Percentiles rank a stretch among this genome's conserved stretches.
phyloP scores from a whole-genome alignment of 2,888 invertebrate genomes.

The Mycogona germanica region DNA sequence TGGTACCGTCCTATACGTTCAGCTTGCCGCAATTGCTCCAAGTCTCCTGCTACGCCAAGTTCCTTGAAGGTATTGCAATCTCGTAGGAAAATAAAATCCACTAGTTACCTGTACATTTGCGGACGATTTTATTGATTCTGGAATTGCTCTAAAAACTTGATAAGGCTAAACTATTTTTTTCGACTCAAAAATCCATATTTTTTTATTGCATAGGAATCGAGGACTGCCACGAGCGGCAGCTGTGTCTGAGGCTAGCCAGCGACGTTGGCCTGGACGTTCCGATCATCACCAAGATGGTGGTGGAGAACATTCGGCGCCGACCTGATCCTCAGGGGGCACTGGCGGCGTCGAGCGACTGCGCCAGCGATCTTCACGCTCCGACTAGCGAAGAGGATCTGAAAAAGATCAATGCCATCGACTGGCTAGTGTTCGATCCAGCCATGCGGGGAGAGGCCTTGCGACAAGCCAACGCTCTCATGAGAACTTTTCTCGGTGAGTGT shows the following conservation, averaged over 20 bases:
- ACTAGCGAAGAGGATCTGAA: constrained; percentile 44
- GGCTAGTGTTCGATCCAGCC: constrained; percentile 64
- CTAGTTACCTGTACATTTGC: too few relatives aligned
- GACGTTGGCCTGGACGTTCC: constrained; percentile 66
- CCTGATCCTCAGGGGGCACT: not conserved
- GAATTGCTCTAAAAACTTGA: too few relatives aligned
- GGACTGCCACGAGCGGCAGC: constrained; percentile 31
- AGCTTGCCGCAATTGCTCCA: constrained; percentile 55
- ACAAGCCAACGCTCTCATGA: constrained; percentile 79
- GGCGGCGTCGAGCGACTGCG: not conserved
- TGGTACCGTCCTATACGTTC: constrained; percentile 76
- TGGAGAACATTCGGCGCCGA: constrained; percentile 50
- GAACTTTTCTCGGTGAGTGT: constrained; percentile 53
- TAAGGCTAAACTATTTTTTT: not conserved
- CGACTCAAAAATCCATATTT: too few relatives aligned
- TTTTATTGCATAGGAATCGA: constrained; percentile 31
- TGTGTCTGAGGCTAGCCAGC: constrained; percentile 29
- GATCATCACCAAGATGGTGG: constrained; percentile 68
- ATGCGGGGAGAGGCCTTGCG: constrained; percentile 69
- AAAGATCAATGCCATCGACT: constrained; percentile 69
- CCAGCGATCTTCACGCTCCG: not conserved
- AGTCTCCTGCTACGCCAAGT: constrained; percentile 34
- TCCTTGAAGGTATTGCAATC: constrained; percentile 38
- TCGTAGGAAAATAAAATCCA: too few relatives aligned
- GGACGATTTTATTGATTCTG: too few relatives aligned